Base-by-base conservation (phyloP, 2,888 invertebrate species). In the Sphinx pinastri region DNA sequence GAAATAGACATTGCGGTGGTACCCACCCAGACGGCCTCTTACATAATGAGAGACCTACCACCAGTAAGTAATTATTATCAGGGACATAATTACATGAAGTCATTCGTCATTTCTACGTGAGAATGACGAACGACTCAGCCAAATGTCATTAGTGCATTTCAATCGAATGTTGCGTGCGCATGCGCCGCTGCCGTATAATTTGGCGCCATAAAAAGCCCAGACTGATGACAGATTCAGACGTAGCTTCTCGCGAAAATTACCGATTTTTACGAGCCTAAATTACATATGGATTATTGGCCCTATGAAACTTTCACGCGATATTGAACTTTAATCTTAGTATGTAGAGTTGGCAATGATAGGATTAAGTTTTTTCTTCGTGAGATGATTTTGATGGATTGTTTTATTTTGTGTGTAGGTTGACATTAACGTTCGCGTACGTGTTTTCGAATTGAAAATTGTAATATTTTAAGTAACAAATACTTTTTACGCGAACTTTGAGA, bases 141-240 rank as follows among this genome's bases (percentile, higher is more conserved):
- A 55, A 55, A 55, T 12, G 55, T 55, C 55, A 55, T 55, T 55
- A 54, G n/a, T 5, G n/a, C 19, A 10, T 10, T 55, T 11, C 49
- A 49, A 16, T 63, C 47, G 12, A 12, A 19, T 19, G 19, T 13
- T 1, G 13, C 31, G 12, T 11, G 38, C 58, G 12, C 13, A 19
- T 47, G 49, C 63, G 12, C 58, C 79, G 78, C 76, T 80, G 71
- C 75, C 78, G 75, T 85, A 82, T 86, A 87, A 88, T 90, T 89
- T 89, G 75, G 77, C 75, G 81, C 81, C 82, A 85, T 87, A 87
- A 89, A 88, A 78, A 77, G 75, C 75, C 74, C 77, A 74, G 74
- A 79, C 78, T 87, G 89, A 90, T 87, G 88, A 89, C 89, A 88
- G 88, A 84, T 82, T 79, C 84, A 81, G 77, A 78, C 79, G 55